Percentiles rank a stretch among this genome's conserved stretches.
Evolutionary conservation across 2,888 invertebrate species (phyloP).

Genomic region (Pheosia tremula): DNA sequence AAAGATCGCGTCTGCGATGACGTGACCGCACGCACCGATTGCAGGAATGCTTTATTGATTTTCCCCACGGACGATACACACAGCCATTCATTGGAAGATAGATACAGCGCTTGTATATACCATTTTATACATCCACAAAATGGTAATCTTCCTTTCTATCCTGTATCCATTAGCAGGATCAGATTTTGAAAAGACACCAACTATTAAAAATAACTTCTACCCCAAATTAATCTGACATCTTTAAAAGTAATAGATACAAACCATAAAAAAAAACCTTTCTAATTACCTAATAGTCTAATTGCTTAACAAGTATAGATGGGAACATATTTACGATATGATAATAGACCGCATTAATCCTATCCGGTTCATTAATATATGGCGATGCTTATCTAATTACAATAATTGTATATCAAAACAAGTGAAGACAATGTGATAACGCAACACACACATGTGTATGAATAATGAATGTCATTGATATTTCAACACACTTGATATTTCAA

Average conservation of each 20-base stretch:
- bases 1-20: conserved; percentile 42
- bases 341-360: background rate
- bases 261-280: too few relatives aligned
- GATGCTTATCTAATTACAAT: conserved; percentile 6
- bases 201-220: too few relatives aligned
- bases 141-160: background rate
- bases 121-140: background rate
- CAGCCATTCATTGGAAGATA: background rate
- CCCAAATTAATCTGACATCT: too few relatives aligned
- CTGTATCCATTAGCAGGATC: too few relatives aligned
- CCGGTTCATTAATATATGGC: conserved; percentile 2
- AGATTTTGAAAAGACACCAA: too few relatives aligned
- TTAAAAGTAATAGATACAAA: too few relatives aligned
- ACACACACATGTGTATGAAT: background rate
- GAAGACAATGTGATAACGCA: conserved; percentile 7
- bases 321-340: background rate
- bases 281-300: background rate
- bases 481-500: conserved; percentile 1
- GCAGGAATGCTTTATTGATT: conserved; percentile 40
- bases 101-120: background rate
- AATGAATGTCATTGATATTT: conserved; percentile 5
- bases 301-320: too few relatives aligned
- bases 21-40: conserved; percentile 30
- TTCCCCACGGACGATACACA: conserved; percentile 15
- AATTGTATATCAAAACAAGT: conserved; percentile 5